Conservation (phyloP, 2,113 vertebrate species). For the Ctenomys sociabilis region DNA sequence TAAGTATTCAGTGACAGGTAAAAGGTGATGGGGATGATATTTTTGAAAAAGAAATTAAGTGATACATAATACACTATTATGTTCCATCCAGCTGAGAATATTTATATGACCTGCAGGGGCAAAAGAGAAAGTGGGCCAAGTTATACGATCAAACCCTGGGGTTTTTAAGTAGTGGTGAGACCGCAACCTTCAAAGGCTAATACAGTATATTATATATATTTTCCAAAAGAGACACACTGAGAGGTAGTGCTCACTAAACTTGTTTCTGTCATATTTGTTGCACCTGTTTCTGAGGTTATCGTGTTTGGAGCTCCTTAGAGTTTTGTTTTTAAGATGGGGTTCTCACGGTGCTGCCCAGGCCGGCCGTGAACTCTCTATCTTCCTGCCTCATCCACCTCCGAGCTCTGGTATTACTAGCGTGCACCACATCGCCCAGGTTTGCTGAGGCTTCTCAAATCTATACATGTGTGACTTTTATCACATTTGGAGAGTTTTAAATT, state of each 20-base stretch:
- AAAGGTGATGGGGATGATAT: not conserved
- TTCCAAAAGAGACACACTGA: not conserved
- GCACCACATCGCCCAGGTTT: not conserved
- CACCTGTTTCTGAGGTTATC: not conserved
- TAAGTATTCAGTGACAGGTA: conserved; percentile 17
- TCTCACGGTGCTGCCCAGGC: not conserved
- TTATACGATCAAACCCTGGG: not conserved
- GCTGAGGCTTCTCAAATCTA: not conserved
- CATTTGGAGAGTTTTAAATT: not conserved
- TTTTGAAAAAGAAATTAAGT: conserved; percentile 32
- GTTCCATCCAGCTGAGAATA: not conserved
- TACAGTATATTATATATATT: not conserved
- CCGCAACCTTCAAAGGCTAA: not conserved
- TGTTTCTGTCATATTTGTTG: not conserved
- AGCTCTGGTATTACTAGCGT: not conserved
- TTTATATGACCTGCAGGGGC: not conserved
- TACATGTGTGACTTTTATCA: not conserved
- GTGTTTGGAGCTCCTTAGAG: not conserved
- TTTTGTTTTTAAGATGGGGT: not conserved
- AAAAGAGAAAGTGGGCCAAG: not conserved
- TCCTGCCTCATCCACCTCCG: not conserved
- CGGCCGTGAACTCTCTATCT: not conserved
- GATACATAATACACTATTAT: not conserved
- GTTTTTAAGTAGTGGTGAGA: not conserved
- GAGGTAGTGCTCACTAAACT: not conserved